Evolutionary conservation across 1,140 invertebrate genomes (phyloP), one percentile per base, ranked within the genome.

Genomic region (Dreissena polymorpha): DNA sequence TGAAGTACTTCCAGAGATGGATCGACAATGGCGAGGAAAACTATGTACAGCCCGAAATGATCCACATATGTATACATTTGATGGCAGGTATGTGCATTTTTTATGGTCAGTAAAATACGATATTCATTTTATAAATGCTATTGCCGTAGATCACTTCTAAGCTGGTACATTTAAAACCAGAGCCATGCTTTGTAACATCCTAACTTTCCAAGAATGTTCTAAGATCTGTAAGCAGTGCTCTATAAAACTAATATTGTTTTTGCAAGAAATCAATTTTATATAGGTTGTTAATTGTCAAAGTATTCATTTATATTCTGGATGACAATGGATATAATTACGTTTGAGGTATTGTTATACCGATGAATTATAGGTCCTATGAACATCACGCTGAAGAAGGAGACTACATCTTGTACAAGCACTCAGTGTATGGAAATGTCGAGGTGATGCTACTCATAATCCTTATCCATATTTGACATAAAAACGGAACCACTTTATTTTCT

Each of bases 41-140:
- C n/a, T 79, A 3, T 79, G 76, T 29, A 71, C 25, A 49, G 76
- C 76, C 27, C 25, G 76, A 57, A 79, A 79, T 70, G 76, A 79
- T 29, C 76, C 76, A 10, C 76, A 79, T 21, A 79, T 79, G 76
- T 27, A 55, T 39, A 79, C 76, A 3, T 79, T 79, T 79, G 76
- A 79, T 55, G 12, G 29, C 23, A 70, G 65, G 76, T 79, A 16
- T 27, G 23, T 70, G 57, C 65, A 21, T 60, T 60, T 10, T n/a
- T 68, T n/a, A 23, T 23, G 16, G 16, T 60, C 21, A n/a, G 57
- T 60, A 3, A n/a, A 60, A 60, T 60, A n/a, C 2, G 16, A 60
- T 60, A 23, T 60, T 12, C 21, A n/a, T 23, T n/a, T 60, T 3
- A 60, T 5, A n/a, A 60, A 60, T 23, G 16, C 21, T 23, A 60